phyloP scores from a whole-genome alignment of 2,888 invertebrate species.

The Camponotus fellah region DNA sequence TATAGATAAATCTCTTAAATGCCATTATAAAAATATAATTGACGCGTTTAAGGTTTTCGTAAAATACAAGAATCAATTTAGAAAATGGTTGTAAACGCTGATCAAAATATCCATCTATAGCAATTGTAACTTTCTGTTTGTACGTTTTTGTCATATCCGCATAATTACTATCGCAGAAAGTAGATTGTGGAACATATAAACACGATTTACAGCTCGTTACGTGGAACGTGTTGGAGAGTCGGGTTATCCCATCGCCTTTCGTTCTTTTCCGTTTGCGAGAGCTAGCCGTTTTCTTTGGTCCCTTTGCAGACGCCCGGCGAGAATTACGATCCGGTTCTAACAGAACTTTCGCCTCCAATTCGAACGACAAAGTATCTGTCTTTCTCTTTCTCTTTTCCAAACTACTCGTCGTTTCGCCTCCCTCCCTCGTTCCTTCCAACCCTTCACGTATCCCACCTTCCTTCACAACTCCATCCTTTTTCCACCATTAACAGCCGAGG shows the following conservation, averaged over 20 bases:
- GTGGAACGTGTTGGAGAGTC: slow-evolving; percentile 62
- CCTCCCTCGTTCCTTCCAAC: neutral
- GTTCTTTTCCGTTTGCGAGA: slow-evolving; percentile 61
- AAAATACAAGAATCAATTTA: neutral
- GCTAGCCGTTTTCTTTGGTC: slow-evolving; percentile 68
- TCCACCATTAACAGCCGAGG: slow-evolving; percentile 53
- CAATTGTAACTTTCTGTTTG: neutral
- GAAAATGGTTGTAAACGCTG: neutral
- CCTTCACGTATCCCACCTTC: slow-evolving; percentile 44
- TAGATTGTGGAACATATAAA: slow-evolving; percentile 43
- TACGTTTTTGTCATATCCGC: slow-evolving; percentile 1
- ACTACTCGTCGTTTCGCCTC: slow-evolving; percentile 27
- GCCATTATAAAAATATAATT: neutral
- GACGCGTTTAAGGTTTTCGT: neutral
- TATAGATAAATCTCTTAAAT: neutral
- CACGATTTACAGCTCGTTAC: slow-evolving; percentile 65
- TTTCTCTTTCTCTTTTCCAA: slow-evolving; percentile 47
- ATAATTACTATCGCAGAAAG: slow-evolving; percentile 33
- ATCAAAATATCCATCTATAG: neutral
- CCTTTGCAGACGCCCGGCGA: slow-evolving; percentile 70
- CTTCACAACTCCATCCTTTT: slow-evolving; percentile 42
- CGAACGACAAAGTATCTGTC: slow-evolving; percentile 73
- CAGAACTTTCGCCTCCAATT: slow-evolving; percentile 72
- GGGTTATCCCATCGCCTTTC: slow-evolving; percentile 60
- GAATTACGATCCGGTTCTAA: slow-evolving; percentile 74